These are phyloP conservation scores for Ameiurus melas DNA, from an alignment of 2,113 vertebrate species.

Conservation along the genomic window DNA sequence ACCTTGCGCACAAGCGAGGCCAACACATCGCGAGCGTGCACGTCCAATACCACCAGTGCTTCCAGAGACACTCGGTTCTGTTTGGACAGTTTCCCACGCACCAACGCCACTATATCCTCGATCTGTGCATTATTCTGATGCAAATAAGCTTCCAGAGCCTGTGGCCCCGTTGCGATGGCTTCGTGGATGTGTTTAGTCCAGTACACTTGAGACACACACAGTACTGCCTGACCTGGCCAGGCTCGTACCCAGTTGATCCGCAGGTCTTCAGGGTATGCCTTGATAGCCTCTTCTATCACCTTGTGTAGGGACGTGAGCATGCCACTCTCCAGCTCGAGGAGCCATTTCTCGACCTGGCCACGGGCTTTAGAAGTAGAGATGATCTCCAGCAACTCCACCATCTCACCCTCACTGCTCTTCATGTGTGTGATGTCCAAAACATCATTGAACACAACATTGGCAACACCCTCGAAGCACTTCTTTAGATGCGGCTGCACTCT, in stretches of 20 bases:
- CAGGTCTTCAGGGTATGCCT: slow-evolving; percentile 73
- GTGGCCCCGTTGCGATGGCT: slow-evolving; percentile 73
- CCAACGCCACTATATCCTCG: slow-evolving; percentile 84
- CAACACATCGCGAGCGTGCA: no score
- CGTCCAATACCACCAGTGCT: slow-evolving; percentile 64
- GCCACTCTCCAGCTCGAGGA: slow-evolving; percentile 80
- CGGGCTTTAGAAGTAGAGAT: slow-evolving; percentile 86
- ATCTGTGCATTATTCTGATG: slow-evolving; percentile 81
- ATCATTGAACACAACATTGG: no score
- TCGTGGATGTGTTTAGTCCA: slow-evolving; percentile 84
- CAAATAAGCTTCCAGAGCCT: slow-evolving; percentile 78
- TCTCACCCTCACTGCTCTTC: slow-evolving; percentile 62
- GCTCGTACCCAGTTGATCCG: slow-evolving; percentile 82
- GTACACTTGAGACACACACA: slow-evolving; percentile 78
- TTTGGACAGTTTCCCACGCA: slow-evolving; percentile 84
- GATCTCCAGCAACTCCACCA: slow-evolving; percentile 75
- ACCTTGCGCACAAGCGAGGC: no score
- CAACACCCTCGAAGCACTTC: no score
- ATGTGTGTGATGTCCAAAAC: no score
- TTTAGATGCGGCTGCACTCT: slow-evolving; percentile 44
- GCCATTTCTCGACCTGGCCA: slow-evolving; percentile 90
- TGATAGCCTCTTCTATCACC: slow-evolving; percentile 79
- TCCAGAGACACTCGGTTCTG: slow-evolving; percentile 84
- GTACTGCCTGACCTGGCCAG: slow-evolving; percentile 75
- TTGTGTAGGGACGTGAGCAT: slow-evolving; percentile 84